Base-by-base conservation (phyloP, 2,797 vertebrate species). In the Argentina silus region DNA sequence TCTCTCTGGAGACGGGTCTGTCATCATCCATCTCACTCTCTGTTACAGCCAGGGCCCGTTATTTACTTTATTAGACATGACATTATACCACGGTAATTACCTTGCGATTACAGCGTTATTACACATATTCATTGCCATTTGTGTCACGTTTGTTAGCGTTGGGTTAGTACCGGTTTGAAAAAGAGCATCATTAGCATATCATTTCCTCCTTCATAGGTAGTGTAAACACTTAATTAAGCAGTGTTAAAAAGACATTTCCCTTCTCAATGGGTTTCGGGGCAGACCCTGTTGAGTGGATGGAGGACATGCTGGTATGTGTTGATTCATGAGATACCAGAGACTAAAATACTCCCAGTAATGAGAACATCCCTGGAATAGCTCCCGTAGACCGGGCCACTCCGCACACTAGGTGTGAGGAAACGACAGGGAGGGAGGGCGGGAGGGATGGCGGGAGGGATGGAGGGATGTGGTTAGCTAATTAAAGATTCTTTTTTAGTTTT, bases 291-390 rank as follows among this genome's bases (percentile, higher is more conserved):
- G 57, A 23, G 19, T 60, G 57, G 23, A 27, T 23, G 9, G 10
- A 14, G 21, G 21, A 21, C n/a, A 19, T 60, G 23, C 23, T 60
- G 57, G n/a, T 51, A 23, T 60, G 57, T 60, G 57, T 60, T 60
- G 57, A 60, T 21, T 60, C 57, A 60, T 36, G 23, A n/a, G n/a
- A n/a, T n/a, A n/a, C n/a, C 19, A 11, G 57, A 60, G 57, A 36
- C 57, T 23, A 60, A 60, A 27, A 60, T 60, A 60, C 23, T 12
- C 5, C 50, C 14, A 15, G 12, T 60, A 60, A 27, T 60, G 57
- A 60, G 21, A 60, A 19, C 23, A 11, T 19, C 8, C 23, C 57
- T 60, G 57, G 57, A 60, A 60, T 60, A 27, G 57, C 57, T 27
- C 23, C 5, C 21, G 19, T 10, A 11, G 57, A 23, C 57, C 19